Conservation (phyloP, 1,140 invertebrate genomes). For the Nymphalis io region DNA sequence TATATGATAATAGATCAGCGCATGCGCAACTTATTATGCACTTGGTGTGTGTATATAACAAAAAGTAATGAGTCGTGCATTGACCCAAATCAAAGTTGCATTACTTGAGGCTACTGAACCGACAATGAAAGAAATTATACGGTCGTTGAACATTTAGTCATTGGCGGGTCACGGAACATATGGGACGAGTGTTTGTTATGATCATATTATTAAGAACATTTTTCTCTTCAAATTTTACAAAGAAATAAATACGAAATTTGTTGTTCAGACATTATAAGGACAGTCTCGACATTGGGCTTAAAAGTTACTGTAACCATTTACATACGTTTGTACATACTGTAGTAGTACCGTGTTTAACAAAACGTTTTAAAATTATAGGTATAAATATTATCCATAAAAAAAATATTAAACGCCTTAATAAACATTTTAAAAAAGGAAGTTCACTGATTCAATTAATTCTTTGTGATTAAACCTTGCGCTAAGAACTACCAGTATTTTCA, state of each 20-base stretch:
- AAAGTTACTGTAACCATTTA: no score
- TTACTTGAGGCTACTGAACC: constrained; percentile 12
- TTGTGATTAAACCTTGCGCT: no score
- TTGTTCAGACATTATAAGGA: no score
- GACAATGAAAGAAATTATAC: not conserved
- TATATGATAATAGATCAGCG: not conserved
- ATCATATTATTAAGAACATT: not conserved
- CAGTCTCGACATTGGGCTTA: no score
- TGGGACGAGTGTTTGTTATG: not conserved
- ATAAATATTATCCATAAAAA: no score
- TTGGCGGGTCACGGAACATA: not conserved
- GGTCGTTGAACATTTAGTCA: constrained; percentile 10
- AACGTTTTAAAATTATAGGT: no score
- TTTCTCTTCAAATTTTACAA: not conserved
- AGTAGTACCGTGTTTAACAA: no score
- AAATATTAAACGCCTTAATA: no score
- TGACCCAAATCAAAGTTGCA: constrained; percentile 27
- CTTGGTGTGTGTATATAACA: constrained; percentile 9
- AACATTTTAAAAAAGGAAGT: no score
- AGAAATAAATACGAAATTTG: not conserved
- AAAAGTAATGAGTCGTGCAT: constrained; percentile 23
- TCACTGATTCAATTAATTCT: no score
- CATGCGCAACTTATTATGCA: not conserved
- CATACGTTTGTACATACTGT: no score
- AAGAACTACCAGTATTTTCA: no score